Evolutionary conservation across 2,888 invertebrate genomes (phyloP).

Genomic region (Gnatocerus cornutus): DNA sequence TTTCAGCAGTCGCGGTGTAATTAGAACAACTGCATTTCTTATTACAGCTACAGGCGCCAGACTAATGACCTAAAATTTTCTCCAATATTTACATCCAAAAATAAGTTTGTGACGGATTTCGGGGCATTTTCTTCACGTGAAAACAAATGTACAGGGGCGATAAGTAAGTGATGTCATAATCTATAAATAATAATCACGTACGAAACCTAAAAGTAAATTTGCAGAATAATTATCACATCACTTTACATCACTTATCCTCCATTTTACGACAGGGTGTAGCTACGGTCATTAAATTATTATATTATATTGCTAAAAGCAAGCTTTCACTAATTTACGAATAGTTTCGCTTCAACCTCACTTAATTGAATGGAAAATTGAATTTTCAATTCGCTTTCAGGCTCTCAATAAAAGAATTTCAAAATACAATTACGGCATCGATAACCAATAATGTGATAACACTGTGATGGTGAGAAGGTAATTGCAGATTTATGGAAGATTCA

Average conservation of each 20-base stretch:
- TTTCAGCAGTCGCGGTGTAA: constrained; percentile 37
- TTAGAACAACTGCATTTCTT: constrained; percentile 39
- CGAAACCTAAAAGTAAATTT: constrained; percentile 6
- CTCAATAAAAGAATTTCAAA: neutral
- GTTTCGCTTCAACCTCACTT: neutral
- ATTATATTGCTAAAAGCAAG: constrained; percentile 27
- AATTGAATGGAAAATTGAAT: constrained; percentile 22
- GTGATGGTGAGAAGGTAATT: neutral
- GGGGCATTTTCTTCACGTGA: too few species aligned
- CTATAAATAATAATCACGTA: constrained; percentile 10
- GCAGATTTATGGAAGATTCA: neutral
- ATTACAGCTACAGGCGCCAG: constrained; percentile 40
- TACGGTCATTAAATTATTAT: constrained; percentile 16
- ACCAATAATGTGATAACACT: too few species aligned
- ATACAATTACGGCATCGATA: too few species aligned
- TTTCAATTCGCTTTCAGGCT: neutral
- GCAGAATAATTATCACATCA: constrained; percentile 16
- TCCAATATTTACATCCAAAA: neutral
- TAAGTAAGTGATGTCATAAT: neutral
- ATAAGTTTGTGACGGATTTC: too few species aligned
- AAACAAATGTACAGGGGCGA: neutral
- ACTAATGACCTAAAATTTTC: constrained; percentile 41
- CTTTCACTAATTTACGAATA: constrained; percentile 6
- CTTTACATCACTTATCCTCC: constrained; percentile 8
- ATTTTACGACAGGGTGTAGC: constrained; percentile 8